Evolutionary conservation across 2,113 vertebrate species (phyloP).

Genomic region (Grammomys surdaster): DNA sequence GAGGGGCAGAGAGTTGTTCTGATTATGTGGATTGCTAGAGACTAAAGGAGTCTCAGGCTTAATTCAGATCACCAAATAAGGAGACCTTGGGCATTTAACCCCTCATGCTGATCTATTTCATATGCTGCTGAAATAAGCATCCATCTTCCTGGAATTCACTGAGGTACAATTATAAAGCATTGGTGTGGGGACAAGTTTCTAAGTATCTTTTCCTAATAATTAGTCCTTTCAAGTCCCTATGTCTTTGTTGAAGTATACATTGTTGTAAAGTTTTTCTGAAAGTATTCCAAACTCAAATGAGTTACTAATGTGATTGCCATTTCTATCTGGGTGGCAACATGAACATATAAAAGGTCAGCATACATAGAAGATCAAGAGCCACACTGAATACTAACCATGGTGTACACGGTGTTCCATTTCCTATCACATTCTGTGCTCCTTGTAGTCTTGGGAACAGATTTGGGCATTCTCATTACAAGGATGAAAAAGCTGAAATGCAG

Average conservation of each 20-base stretch:
- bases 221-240: neutral
- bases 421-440: neutral
- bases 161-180: neutral
- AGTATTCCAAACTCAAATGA: neutral
- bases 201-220: neutral
- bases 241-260: neutral
- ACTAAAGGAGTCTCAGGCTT: slow-evolving; percentile 14
- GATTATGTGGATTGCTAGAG: neutral
- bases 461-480: neutral
- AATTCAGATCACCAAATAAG: neutral
- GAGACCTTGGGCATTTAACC: neutral
- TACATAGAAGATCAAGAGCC: neutral
- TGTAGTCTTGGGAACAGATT: neutral
- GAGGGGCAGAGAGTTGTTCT: neutral
- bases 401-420: neutral
- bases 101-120: neutral
- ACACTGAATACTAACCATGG: no score
- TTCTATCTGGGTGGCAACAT: neutral
- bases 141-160: neutral
- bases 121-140: neutral
- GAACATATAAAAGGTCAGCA: neutral
- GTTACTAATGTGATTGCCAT: neutral
- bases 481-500: neutral
- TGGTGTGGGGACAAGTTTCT: neutral
- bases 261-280: slow-evolving; percentile 6